phyloP scores from a whole-genome alignment of 2,797 vertebrate genomes.

The Mus minutoides region DNA sequence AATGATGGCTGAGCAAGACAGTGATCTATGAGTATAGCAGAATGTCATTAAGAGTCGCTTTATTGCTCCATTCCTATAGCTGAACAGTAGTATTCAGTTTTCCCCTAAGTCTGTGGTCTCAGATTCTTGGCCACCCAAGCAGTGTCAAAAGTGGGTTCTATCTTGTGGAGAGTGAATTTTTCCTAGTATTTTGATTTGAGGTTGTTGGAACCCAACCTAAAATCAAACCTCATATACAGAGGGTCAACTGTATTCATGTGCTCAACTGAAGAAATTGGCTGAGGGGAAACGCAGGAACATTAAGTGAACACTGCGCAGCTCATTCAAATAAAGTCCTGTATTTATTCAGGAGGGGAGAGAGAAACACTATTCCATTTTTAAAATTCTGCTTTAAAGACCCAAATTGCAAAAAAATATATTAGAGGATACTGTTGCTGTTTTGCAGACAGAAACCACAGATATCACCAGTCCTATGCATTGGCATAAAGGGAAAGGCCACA shows the following conservation, averaged over 20 bases:
- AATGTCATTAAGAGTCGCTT: not conserved
- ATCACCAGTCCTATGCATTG: not conserved
- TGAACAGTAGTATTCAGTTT: not conserved
- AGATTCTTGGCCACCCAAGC: not conserved
- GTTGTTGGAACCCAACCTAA: not conserved
- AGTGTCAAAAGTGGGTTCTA: not conserved
- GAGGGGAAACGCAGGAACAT: not conserved
- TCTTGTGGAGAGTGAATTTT: not conserved
- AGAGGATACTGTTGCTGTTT: not conserved
- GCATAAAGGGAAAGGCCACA: too few species aligned
- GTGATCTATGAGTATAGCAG: not conserved
- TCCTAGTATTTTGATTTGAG: not conserved
- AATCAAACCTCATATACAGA: not conserved
- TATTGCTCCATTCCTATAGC: not conserved
- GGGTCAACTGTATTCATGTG: not conserved
- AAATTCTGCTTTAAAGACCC: not conserved
- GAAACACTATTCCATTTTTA: not conserved
- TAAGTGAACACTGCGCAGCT: not conserved
- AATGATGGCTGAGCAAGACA: not conserved
- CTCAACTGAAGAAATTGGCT: too few species aligned
- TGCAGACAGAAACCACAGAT: not conserved
- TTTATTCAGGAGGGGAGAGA: not conserved
- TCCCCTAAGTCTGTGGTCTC: not conserved
- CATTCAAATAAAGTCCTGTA: not conserved
- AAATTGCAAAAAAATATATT: not conserved